Conservation (phyloP, 1,140 invertebrate genomes). For the Papilio glaucus region DNA sequence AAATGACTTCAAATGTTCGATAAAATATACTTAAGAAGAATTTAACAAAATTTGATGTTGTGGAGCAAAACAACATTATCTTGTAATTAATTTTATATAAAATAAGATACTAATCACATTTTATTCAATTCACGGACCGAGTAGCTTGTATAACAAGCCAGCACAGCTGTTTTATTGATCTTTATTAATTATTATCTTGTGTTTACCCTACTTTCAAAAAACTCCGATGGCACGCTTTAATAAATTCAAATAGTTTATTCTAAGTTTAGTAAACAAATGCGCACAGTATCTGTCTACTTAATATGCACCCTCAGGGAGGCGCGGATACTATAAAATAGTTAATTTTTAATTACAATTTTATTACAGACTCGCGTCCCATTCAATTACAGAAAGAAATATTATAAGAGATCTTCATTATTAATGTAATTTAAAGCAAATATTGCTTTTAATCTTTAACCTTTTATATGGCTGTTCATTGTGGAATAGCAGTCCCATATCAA, state of each 20-base stretch:
- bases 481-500: no score
- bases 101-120: not conserved
- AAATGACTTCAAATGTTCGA: no score
- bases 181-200: slow-evolving; percentile 23
- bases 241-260: slow-evolving; percentile 80
- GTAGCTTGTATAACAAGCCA: not conserved
- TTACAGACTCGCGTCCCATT: slow-evolving; percentile 73
- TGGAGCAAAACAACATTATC: no score
- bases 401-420: slow-evolving; percentile 47
- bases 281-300: slow-evolving; percentile 69
- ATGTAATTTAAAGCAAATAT: slow-evolving; percentile 33
- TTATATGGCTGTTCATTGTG: no score
- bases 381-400: slow-evolving; percentile 74
- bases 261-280: slow-evolving; percentile 74
- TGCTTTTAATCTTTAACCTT: no score
- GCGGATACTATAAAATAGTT: slow-evolving; percentile 73
- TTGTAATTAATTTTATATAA: no score
- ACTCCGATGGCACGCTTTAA: slow-evolving; percentile 51
- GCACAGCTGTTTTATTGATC: not conserved
- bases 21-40: no score
- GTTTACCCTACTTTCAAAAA: slow-evolving; percentile 43
- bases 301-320: slow-evolving; percentile 75
- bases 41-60: no score
- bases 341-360: slow-evolving; percentile 83
- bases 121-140: not conserved